Evolutionary conservation across 2,797 vertebrate genomes (phyloP).

Genomic region (Poecilia wingei): DNA sequence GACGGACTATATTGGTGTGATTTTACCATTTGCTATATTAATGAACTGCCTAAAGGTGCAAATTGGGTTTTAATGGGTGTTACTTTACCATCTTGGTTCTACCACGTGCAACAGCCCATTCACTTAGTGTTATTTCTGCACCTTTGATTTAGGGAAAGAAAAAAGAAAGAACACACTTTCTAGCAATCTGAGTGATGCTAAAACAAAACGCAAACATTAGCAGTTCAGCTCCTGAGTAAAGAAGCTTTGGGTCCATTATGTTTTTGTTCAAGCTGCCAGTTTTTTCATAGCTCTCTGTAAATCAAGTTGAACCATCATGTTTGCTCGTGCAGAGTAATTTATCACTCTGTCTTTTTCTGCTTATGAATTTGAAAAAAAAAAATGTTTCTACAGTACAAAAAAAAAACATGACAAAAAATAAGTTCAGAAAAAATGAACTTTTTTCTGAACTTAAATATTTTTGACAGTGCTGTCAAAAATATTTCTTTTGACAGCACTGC

Average conservation of each 20-base stretch:
- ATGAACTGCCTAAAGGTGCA: conserved; percentile 98
- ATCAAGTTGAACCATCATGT: conserved; percentile 52
- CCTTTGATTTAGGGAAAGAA: conserved; percentile 51
- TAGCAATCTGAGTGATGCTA: conserved; percentile 73
- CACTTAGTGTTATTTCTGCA: conserved; percentile 76
- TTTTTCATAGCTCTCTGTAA: conserved; percentile 47
- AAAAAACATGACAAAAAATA: conserved; percentile 35
- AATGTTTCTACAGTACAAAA: conserved; percentile 39
- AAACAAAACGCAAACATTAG: conserved; percentile 84
- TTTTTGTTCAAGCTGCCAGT: conserved; percentile 44
- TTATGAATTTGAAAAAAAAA: conserved; percentile 19
- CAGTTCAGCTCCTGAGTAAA: conserved; percentile 80
- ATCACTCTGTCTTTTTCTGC: conserved; percentile 39
- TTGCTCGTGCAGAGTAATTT: conserved; percentile 42
- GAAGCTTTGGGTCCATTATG: conserved; percentile 83
- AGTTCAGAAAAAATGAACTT: conserved; percentile 7
- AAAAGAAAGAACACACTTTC: conserved; percentile 81
- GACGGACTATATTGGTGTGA: conserved; percentile 83
- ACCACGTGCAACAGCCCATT: conserved; percentile 73
- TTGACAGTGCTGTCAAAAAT: conserved; percentile 3
- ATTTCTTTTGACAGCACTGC: conserved; percentile 48
- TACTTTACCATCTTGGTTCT: conserved; percentile 86
- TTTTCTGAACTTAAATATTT: no score
- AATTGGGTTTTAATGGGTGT: conserved; percentile 99
- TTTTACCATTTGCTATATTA: conserved; percentile 91